A percentile compares a stretch with the other conserved stretches of the same genome.
These are phyloP conservation scores for Phoxinus phoxinus DNA, from an alignment of 2,113 vertebrate genomes.

Conservation along the genomic window DNA sequence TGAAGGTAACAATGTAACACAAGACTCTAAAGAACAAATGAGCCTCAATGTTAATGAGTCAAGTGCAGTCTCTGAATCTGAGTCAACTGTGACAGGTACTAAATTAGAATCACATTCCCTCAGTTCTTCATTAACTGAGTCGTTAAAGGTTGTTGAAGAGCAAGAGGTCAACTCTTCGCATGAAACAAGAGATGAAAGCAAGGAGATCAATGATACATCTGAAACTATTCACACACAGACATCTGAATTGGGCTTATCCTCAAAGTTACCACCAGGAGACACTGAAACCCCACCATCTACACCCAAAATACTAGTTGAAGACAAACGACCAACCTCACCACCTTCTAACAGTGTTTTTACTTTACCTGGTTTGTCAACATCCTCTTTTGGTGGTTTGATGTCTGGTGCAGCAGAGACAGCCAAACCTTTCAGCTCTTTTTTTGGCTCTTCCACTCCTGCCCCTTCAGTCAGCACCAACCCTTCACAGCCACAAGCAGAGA, in stretches of 20 bases:
- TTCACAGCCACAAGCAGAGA: conserved; percentile 65
- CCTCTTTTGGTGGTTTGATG: conserved; percentile 81
- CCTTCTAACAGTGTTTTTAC: conserved; percentile 75
- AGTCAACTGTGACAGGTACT: conserved; percentile 16
- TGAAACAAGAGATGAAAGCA: conserved; percentile 37
- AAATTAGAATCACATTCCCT: conserved; percentile 59
- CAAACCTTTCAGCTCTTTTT: conserved; percentile 83
- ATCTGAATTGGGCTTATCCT: conserved; percentile 27
- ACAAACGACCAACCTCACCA: conserved; percentile 53
- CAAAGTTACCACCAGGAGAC: background rate
- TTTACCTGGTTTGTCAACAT: conserved; percentile 72
- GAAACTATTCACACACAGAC: conserved; percentile 15
- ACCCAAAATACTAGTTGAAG: background rate
- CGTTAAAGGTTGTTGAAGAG: conserved; percentile 54
- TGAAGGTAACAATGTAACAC: conserved; percentile 26
- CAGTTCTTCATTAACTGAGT: conserved; percentile 53
- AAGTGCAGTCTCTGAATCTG: conserved; percentile 24
- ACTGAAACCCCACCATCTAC: conserved; percentile 23
- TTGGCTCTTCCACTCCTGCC: conserved; percentile 73
- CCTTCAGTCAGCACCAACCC: conserved; percentile 58
- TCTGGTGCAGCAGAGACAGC: conserved; percentile 74
- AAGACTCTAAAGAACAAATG: conserved; percentile 38
- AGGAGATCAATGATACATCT: background rate
- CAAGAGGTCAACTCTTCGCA: conserved; percentile 39
- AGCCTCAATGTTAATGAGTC: background rate